phyloP scores from a whole-genome alignment of 2,113 vertebrate species.

The Vicugna pacos region DNA sequence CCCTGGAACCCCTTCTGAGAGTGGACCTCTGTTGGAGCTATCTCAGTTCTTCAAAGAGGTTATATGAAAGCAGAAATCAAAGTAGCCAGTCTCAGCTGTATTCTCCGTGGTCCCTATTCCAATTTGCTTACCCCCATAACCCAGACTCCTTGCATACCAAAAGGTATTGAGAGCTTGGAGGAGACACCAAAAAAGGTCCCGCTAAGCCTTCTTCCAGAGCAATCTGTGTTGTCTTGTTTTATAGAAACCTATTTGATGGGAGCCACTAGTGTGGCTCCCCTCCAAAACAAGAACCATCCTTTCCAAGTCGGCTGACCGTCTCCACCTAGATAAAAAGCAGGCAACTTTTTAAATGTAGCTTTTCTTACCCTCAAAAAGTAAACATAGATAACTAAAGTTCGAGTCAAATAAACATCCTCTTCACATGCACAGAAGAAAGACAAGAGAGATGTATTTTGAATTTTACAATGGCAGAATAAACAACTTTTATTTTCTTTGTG shows the following conservation, averaged over 20 bases:
- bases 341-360: constrained; percentile 20
- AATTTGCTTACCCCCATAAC: background rate
- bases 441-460: background rate
- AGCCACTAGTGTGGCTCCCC: background rate
- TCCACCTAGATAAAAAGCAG: background rate
- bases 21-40: background rate
- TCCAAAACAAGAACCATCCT: background rate
- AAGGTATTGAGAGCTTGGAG: background rate
- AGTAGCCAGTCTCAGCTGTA: background rate
- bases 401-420: background rate
- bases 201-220: background rate
- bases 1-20: background rate
- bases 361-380: background rate
- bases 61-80: background rate
- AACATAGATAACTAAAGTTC: background rate
- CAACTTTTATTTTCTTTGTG: background rate
- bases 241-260: background rate
- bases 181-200: background rate
- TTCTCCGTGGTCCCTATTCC: background rate
- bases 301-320: background rate
- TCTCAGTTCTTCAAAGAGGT: background rate
- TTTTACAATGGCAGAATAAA: background rate
- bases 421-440: background rate
- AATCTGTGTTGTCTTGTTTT: background rate
- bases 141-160: background rate